phyloP scores from a whole-genome alignment of 2,797 vertebrate genomes.

The Neosilurus mollespiculum region DNA sequence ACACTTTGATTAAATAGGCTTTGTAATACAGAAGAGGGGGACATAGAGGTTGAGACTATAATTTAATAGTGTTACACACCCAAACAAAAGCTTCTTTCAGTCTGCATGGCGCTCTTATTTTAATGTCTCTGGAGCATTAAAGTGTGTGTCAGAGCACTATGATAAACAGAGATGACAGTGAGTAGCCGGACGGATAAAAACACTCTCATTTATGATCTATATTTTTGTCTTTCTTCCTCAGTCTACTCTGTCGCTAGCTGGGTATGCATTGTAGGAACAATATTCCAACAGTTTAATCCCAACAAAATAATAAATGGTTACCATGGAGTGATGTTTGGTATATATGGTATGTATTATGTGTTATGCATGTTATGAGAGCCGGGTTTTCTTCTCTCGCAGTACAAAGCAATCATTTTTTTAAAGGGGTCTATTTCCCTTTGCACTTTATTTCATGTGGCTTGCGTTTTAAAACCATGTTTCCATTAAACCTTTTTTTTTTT shows the following conservation, averaged over 20 bases:
- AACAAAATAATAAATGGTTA: no score
- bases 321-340: no score
- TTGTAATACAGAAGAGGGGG: constrained; percentile 12
- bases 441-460: no score
- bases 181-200: neutral
- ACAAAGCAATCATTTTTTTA: no score
- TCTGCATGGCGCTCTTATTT: constrained; percentile 4
- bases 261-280: no score
- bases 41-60: constrained; percentile 17
- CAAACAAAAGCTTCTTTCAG: constrained; percentile 2
- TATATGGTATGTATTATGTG: no score
- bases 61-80: constrained; percentile 9
- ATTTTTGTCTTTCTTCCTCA: neutral
- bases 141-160: constrained; percentile 15
- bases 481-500: no score
- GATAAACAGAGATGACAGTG: constrained; percentile 11
- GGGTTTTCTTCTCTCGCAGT: no score
- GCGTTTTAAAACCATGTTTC: no score
- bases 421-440: no score
- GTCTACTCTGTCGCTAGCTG: neutral
- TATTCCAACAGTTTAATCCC: no score
- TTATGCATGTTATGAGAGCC: no score
- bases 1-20: constrained; percentile 31
- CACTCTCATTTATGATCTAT: neutral
- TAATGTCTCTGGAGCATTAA: constrained; percentile 11